Evolutionary conservation across 1,140 invertebrate species (phyloP).

Genomic region (Lasioglossum baleicum): DNA sequence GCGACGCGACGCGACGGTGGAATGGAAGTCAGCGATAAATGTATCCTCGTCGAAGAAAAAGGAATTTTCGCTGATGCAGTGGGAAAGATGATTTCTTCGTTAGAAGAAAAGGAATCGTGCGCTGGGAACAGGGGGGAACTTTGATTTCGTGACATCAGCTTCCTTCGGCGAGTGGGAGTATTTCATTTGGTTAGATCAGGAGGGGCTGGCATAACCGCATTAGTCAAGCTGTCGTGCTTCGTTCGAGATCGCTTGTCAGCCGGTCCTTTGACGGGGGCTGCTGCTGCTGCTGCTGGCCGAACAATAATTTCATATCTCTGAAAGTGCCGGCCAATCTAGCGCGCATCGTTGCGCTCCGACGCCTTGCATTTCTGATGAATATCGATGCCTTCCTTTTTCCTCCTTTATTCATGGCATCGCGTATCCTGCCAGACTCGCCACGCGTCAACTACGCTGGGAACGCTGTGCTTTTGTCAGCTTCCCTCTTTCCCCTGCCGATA

Average conservation of each 20-base stretch:
- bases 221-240: conserved; percentile 58
- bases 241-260: conserved; percentile 49
- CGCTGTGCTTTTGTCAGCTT: too few species aligned
- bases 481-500: background rate
- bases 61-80: conserved; percentile 39
- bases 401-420: background rate
- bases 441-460: background rate
- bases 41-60: background rate
- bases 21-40: background rate
- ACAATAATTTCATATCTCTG: conserved; percentile 57
- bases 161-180: conserved; percentile 26
- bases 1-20: too few species aligned
- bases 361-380: conserved; percentile 23
- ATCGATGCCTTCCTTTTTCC: background rate
- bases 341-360: conserved; percentile 33
- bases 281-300: conserved; percentile 38
- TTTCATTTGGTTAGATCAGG: conserved; percentile 50
- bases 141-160: conserved; percentile 51
- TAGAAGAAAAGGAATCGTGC: background rate
- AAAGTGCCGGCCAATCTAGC: conserved; percentile 49
- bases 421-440: background rate
- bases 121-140: background rate
- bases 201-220: conserved; percentile 46
- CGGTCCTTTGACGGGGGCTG: conserved; percentile 49
- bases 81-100: conserved; percentile 41